Conservation (phyloP, 2,797 vertebrate species). For the Hoplostethus atlanticus region DNA sequence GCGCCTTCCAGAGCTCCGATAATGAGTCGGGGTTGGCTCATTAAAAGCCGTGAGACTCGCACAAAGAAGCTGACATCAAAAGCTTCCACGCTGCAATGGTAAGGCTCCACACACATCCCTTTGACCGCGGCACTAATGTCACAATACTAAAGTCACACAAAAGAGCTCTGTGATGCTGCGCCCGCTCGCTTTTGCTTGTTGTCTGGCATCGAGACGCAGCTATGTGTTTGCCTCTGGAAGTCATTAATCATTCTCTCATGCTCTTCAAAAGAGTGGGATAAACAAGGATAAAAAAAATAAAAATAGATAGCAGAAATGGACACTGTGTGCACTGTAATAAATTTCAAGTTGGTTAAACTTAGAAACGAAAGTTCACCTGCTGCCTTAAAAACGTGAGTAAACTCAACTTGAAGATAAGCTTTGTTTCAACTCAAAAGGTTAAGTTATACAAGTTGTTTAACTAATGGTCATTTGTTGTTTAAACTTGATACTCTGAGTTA, state of each 20-base stretch:
- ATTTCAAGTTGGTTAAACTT: too few species aligned
- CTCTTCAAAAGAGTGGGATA: neutral
- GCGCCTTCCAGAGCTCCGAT: conserved; percentile 62
- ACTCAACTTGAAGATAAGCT: too few species aligned
- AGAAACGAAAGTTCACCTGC: too few species aligned
- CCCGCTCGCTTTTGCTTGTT: conserved; percentile 10
- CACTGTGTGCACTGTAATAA: too few species aligned
- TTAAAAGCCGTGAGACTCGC: conserved; percentile 75
- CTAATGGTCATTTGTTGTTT: too few species aligned
- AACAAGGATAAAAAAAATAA: neutral
- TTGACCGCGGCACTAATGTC: conserved; percentile 43
- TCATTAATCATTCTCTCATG: conserved; percentile 43
- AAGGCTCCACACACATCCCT: conserved; percentile 59
- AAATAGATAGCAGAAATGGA: conserved; percentile 1
- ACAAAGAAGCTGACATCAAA: conserved; percentile 79
- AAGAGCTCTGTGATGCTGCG: conserved; percentile 27
- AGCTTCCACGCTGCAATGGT: conserved; percentile 57
- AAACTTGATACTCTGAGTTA: too few species aligned
- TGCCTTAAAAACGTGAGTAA: too few species aligned
- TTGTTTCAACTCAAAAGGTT: too few species aligned
- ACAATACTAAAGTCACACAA: conserved; percentile 57
- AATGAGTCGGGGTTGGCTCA: conserved; percentile 80
- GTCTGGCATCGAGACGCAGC: conserved; percentile 35
- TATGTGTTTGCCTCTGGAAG: conserved; percentile 37
- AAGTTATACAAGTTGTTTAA: too few species aligned